Percentiles rank a stretch among this genome's conserved stretches.
These are phyloP conservation scores for Arctopsyche grandis DNA, from an alignment of 1,140 invertebrate species.

Conservation along the genomic window DNA sequence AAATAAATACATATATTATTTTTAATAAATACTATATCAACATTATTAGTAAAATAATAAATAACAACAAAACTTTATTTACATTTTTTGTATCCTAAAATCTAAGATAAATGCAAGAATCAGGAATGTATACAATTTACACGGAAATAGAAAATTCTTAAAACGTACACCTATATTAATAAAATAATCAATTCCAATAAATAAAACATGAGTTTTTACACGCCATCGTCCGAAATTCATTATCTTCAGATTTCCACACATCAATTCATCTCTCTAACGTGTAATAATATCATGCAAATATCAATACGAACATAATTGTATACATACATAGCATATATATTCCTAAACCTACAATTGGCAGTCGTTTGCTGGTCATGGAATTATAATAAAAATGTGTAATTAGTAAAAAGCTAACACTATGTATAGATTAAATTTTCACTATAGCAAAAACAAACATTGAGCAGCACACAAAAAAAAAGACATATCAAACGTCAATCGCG, in stretches of 20 bases:
- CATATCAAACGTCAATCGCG: too few species aligned
- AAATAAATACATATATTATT: constrained; percentile 20
- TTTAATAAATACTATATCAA: constrained; percentile 22
- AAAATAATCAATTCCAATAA: background rate
- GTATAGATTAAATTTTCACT: background rate
- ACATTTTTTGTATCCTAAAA: background rate
- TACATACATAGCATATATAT: background rate
- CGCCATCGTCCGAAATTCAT: background rate
- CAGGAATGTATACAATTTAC: constrained; percentile 14
- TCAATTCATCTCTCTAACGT: background rate
- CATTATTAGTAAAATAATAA: constrained; percentile 14
- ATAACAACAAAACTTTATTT: constrained; percentile 23
- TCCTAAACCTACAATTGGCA: constrained; percentile 37
- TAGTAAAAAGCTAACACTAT: background rate
- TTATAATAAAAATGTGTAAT: constrained; percentile 7
- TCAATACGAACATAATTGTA: constrained; percentile 7
- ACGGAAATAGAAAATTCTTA: background rate
- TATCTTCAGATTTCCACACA: background rate
- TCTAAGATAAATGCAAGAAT: constrained; percentile 10
- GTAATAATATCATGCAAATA: constrained; percentile 1
- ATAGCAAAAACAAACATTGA: background rate
- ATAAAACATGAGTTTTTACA: background rate
- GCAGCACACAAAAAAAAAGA: too few species aligned
- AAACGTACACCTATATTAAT: too few species aligned
- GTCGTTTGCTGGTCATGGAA: constrained; percentile 49